A percentile compares a stretch with the other conserved stretches of the same genome.
phyloP scores from a whole-genome alignment of 2,113 vertebrate species.

The Neodon shergylaensis region DNA sequence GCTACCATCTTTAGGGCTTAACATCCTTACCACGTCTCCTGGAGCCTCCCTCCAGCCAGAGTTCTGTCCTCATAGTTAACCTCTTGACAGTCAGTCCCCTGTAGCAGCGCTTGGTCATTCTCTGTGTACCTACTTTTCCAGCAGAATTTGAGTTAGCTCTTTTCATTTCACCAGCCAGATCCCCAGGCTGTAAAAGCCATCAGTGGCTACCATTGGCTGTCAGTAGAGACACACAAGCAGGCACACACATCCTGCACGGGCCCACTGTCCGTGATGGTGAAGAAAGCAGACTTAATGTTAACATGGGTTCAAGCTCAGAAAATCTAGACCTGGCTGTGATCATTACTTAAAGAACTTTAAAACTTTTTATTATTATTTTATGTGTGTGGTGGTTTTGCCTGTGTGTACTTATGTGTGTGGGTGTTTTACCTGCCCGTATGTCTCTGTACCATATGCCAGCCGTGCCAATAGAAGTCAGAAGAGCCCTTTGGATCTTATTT shows the following conservation, averaged over 20 bases:
- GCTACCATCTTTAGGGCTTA: neutral
- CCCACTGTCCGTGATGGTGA: fast-evolving
- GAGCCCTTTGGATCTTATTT: neutral
- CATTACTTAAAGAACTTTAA: neutral
- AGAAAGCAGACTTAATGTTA: neutral
- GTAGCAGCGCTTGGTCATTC: neutral
- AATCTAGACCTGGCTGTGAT: neutral
- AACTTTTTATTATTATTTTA: neutral
- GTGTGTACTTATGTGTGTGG: neutral
- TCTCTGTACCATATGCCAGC: neutral
- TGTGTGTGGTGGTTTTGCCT: no score
- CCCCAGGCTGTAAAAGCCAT: fast-evolving
- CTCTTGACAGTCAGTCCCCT: neutral
- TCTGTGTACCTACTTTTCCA: neutral
- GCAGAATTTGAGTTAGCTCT: neutral
- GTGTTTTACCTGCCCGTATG: neutral
- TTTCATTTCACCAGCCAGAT: neutral
- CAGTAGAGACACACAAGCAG: neutral
- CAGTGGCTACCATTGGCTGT: fast-evolving
- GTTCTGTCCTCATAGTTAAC: neutral
- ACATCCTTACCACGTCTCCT: neutral
- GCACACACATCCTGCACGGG: neutral
- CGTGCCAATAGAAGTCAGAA: neutral
- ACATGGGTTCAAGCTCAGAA: neutral
- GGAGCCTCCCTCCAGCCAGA: neutral